Base-by-base conservation (phyloP, 2,888 invertebrate species). In the Linnaemya vulpina region DNA sequence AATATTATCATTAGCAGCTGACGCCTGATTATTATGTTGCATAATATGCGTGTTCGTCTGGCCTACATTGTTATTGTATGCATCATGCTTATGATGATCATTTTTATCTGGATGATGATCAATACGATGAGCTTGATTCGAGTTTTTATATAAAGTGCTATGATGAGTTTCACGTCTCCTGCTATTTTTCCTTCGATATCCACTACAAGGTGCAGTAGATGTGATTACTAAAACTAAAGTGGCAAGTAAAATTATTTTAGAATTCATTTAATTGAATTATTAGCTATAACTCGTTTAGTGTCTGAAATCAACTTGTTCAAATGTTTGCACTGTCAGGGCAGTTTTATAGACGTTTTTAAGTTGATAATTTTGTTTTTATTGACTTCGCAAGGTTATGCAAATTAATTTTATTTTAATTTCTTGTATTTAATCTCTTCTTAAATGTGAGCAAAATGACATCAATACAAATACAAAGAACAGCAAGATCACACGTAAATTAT, bases 211-310 rank as follows among this genome's bases (percentile, higher is more conserved):
- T 35, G 46, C 40, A 15, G 30, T 30, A 30, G 8, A 17, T 3
- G 20, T 4, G 1, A 79, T 73, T 25, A 46, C 73, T 15, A 73
- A 2, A 46, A 49, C 22, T 10, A 79, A 8, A n/a, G 17, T 8
- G 13, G 55, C 38, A 4, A 58, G 35, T 0, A 73, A 25, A 0
- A 40, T 22, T 3, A 4, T 15, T 49, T 65, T 79, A 5, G 55
- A 15, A 25, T 73, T 73, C 79, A 79, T 79, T 63, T 8, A 40
- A 62, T 22, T 40, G 20, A 35, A 7, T 25, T 20, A 38, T 22
- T 58, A 8, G 8, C 35, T 40, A 4, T 40, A 11, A 38, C 11
- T 22, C 9, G 25, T 11, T 5, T 9, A 3, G 0, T 38, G 62
- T 11, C 22, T 17, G 1, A 30, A 35, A 30, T 46, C 5, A 35